Conservation (phyloP, 2,888 invertebrate genomes). For the Scaptomyza cyrtandrae region DNA sequence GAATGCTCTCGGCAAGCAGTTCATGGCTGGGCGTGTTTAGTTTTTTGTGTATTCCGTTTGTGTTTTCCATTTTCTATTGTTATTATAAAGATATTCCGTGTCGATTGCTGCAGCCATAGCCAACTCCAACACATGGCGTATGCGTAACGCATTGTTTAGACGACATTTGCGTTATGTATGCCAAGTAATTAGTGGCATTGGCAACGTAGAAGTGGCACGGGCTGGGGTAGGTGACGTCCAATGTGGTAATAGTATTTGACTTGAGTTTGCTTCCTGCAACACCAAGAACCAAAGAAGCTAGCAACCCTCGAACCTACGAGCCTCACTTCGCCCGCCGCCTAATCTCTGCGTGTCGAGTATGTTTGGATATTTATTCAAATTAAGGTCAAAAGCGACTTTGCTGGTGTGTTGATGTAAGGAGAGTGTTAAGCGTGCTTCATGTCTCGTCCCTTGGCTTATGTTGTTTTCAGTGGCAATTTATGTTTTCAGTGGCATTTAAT, state of each 20-base stretch:
- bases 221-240: conserved; percentile 10
- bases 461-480: conserved; percentile 67
- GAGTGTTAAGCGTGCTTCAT: conserved; percentile 2
- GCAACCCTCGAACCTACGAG: not conserved
- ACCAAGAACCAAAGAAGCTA: conserved; percentile 4
- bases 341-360: conserved; percentile 57
- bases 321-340: conserved; percentile 34
- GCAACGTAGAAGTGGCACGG: conserved; percentile 38
- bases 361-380: conserved; percentile 67
- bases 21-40: conserved; percentile 57
- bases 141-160: conserved; percentile 54
- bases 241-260: conserved; percentile 63
- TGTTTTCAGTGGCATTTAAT: conserved; percentile 71
- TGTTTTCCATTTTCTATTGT: conserved; percentile 64
- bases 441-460: conserved; percentile 47
- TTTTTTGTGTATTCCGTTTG: conserved; percentile 49
- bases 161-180: conserved; percentile 55
- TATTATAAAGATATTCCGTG: conserved; percentile 72
- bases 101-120: conserved; percentile 45
- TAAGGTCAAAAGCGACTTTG: conserved; percentile 66
- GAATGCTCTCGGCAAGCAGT: not conserved
- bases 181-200: conserved; percentile 67
- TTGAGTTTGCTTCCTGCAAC: conserved; percentile 51
- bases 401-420: not conserved
- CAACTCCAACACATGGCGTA: conserved; percentile 38